phyloP scores from a whole-genome alignment of 1,140 invertebrate species.

The Hestina assimilis region DNA sequence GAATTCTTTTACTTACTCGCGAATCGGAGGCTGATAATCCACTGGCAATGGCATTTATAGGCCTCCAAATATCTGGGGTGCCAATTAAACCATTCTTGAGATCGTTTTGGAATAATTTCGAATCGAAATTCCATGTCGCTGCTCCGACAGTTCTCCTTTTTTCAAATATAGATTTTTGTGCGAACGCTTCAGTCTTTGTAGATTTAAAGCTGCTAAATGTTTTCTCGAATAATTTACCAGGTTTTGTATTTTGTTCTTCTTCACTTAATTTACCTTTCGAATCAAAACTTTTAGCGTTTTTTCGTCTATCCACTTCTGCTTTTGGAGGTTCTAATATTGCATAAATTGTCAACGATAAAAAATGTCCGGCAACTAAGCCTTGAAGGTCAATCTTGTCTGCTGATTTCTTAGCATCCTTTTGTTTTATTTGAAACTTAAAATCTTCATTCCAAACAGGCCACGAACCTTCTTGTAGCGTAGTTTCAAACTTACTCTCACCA shows the following conservation, averaged over 20 bases:
- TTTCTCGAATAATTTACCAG: constrained; percentile 54
- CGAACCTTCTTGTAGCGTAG: constrained; percentile 84
- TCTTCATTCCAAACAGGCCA: constrained; percentile 89
- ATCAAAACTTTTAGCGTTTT: constrained; percentile 64
- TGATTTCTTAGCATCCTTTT: constrained; percentile 63
- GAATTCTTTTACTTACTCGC: constrained; percentile 69
- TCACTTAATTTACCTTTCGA: constrained; percentile 66
- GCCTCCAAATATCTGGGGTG: constrained; percentile 88
- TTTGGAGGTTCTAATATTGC: constrained; percentile 82
- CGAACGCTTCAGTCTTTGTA: constrained; percentile 55
- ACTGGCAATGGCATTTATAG: constrained; percentile 84
- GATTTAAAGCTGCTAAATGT: constrained; percentile 63
- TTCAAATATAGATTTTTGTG: constrained; percentile 78
- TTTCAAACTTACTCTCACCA: constrained; percentile 85
- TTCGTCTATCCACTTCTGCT: constrained; percentile 56
- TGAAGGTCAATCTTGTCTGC: constrained; percentile 61
- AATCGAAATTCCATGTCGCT: constrained; percentile 85
- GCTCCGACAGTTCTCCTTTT: constrained; percentile 83
- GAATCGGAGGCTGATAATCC: constrained; percentile 80
- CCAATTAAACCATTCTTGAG: constrained; percentile 80
- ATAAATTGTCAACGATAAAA: constrained; percentile 86
- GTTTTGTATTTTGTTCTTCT: constrained; percentile 59
- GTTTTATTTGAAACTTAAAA: constrained; percentile 82
- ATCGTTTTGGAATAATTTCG: constrained; percentile 83
- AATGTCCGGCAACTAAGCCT: constrained; percentile 82